Evolutionary conservation across 2,113 vertebrate genomes (phyloP), one percentile per base, ranked within the genome.

Genomic region (Anguilla japonica): DNA sequence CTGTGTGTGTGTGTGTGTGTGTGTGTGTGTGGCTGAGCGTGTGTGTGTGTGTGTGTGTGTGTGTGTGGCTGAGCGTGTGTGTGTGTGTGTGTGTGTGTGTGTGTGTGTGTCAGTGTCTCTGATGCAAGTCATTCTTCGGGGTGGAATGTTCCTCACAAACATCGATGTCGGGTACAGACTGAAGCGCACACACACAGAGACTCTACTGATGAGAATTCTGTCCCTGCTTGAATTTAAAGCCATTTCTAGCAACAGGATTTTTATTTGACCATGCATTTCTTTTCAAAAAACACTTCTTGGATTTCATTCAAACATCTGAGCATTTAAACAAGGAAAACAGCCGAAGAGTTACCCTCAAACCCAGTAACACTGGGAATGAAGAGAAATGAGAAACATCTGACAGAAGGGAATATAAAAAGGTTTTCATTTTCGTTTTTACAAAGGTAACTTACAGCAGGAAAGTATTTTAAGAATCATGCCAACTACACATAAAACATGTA

Each of bases 401-500:
- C n/a, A 67, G 85, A 85, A 81, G 91, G 88, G 83, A 92, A 89
- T 91, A 93, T 89, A 94, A 93, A 93, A 94, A 92, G 87, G 15
- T 71, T 83, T 88, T 75, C 41, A 57, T 94, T 92, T 71, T 46
- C 2, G 26, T 85, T 40, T 84, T 90, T 93, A 93, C 90, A 93
- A 93, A 91, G 91, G 91, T 15, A 79, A 79, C 78, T 91, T 92
- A 91, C 93, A 93, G 90, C 84, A 90, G 87, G 89, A 93, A 85
- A 91, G 88, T 85, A 91, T 83, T 91, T 83, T 81, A 86, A 82
- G 85, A 89, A 85, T 82, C 91, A 88, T 41, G 50, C 75, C 78
- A 86, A 84, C 84, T 84, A 78, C 56, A 85, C 83, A 87, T 22
- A 46, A 83, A 20, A 91, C 82, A 89, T 90, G 87, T 86, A 92